Evolutionary conservation across 2,797 vertebrate species (phyloP).

Genomic region (Molossus alvarezi): DNA sequence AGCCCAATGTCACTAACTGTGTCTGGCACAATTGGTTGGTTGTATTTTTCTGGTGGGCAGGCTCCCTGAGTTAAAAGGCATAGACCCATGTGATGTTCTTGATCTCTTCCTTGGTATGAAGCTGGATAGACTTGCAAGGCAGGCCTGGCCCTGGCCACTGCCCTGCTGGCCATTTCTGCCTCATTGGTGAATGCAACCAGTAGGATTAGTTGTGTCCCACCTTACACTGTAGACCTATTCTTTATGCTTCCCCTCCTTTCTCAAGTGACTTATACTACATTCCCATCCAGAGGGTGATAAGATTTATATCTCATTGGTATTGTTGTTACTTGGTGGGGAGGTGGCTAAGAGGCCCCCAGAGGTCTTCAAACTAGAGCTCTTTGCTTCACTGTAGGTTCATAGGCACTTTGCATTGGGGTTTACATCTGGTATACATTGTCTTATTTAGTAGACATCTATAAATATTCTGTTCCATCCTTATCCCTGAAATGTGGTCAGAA

Average conservation of each 20-base stretch:
- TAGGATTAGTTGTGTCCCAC: not conserved
- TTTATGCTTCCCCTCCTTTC: constrained; percentile 2
- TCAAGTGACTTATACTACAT: not conserved
- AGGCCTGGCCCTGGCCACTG: not conserved
- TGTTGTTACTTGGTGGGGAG: not conserved
- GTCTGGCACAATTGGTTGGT: not conserved
- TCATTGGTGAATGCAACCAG: not conserved
- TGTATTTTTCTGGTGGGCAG: not conserved
- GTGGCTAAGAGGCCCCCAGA: not conserved
- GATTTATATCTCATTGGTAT: not conserved
- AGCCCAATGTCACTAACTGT: not conserved
- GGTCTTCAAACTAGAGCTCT: not conserved
- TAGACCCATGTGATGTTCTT: not conserved
- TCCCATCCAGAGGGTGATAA: not conserved
- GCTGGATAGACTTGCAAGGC: not conserved
- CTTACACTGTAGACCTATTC: not conserved
- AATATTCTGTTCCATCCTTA: not conserved
- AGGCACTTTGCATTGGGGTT: not conserved
- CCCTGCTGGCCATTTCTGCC: not conserved
- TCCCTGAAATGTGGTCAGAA: not conserved
- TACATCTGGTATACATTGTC: not conserved
- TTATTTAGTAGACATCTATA: not conserved
- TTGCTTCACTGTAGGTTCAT: not conserved
- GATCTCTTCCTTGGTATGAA: not conserved
- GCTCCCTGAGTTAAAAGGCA: not conserved